These are phyloP conservation scores for Potamilus streckersoni DNA, from an alignment of 1,140 invertebrate species.

Conservation along the genomic window DNA sequence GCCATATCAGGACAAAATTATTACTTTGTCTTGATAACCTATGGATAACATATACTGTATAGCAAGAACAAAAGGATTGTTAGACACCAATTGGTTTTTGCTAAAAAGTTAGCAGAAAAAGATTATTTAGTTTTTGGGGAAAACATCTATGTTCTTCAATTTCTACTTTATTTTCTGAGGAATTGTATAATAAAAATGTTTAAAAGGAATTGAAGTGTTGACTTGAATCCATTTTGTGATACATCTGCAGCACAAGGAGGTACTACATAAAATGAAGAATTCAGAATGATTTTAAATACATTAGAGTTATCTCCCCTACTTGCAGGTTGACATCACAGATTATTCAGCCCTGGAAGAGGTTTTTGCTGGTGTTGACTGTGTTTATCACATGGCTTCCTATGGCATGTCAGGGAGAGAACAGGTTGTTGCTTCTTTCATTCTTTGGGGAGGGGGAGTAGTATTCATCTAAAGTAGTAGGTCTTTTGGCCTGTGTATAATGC, in stretches of 20 bases:
- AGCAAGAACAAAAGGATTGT: too few relatives aligned
- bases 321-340: conserved; percentile 58
- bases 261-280: not conserved
- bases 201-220: too few relatives aligned
- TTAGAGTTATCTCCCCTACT: conserved; percentile 8
- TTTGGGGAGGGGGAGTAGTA: not conserved
- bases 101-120: not conserved
- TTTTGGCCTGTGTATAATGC: not conserved
- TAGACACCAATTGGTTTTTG: too few relatives aligned
- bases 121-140: not conserved
- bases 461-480: too few relatives aligned
- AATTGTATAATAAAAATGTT: not conserved
- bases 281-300: not conserved
- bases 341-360: conserved; percentile 35
- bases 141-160: not conserved
- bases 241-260: not conserved
- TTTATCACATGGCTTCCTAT: conserved; percentile 69
- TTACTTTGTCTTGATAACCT: too few relatives aligned
- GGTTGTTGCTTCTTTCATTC: conserved; percentile 42
- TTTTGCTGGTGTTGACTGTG: conserved; percentile 60
- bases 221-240: too few relatives aligned
- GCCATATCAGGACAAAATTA: too few relatives aligned
- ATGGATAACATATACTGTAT: too few relatives aligned
- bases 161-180: not conserved
- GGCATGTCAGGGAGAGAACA: conserved; percentile 69